These are phyloP conservation scores for Ephestia elutella DNA, from an alignment of 1,140 invertebrate genomes.

Conservation along the genomic window DNA sequence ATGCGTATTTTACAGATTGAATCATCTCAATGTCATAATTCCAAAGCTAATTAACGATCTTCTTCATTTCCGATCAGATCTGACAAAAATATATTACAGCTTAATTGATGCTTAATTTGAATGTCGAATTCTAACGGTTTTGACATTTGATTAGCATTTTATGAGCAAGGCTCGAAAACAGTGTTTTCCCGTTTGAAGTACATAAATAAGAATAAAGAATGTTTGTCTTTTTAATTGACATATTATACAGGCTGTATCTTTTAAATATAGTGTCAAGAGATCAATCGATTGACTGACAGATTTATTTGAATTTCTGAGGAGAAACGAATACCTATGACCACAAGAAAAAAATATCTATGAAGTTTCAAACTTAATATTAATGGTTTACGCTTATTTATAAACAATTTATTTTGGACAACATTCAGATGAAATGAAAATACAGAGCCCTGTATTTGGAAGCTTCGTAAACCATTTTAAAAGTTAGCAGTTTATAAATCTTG, in stretches of 20 bases:
- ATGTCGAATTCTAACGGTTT: constrained; percentile 3
- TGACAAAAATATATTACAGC: constrained; percentile 7
- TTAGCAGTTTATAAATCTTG: no score
- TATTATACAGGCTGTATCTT: background rate
- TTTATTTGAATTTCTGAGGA: no score
- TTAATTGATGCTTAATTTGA: constrained; percentile 8
- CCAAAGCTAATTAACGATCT: constrained; percentile 13
- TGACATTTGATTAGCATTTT: background rate
- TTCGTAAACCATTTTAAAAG: no score
- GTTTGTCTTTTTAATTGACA: background rate
- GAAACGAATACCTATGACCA: no score
- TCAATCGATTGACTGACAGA: background rate
- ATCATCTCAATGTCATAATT: constrained; percentile 7
- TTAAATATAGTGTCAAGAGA: background rate
- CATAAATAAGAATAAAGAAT: background rate
- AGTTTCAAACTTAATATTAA: no score
- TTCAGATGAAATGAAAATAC: no score
- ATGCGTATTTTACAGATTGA: constrained; percentile 2
- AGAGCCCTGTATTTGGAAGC: no score
- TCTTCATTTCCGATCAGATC: constrained; percentile 12
- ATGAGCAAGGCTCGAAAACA: background rate
- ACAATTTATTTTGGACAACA: no score
- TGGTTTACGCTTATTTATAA: no score
- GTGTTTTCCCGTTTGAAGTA: background rate
- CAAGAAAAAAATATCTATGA: no score